Evolutionary conservation across 2,888 invertebrate genomes (phyloP).

Genomic region (Neoaliturus tenellus): DNA sequence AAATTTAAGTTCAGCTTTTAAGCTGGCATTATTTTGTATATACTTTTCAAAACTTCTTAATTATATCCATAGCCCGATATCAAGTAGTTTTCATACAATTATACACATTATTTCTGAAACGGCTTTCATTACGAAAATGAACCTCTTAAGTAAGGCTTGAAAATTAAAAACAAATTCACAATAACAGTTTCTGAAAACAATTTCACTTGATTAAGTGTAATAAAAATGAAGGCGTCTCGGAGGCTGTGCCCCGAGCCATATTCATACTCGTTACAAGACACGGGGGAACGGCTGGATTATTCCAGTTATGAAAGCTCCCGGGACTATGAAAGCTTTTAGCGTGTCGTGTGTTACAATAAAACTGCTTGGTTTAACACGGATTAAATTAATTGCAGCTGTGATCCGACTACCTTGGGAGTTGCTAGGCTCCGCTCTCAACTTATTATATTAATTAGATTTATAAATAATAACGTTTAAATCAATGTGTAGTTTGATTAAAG

Average conservation of each 20-base stretch:
- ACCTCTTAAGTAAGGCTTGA: no score
- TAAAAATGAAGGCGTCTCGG: neutral
- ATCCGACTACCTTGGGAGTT: neutral
- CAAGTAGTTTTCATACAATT: no score
- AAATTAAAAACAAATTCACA: no score
- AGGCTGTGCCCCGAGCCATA: constrained; percentile 7
- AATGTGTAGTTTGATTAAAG: no score
- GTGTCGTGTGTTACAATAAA: constrained; percentile 26
- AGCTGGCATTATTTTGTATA: no score
- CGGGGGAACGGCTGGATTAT: constrained; percentile 3
- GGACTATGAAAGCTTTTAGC: constrained; percentile 24
- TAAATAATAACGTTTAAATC: neutral
- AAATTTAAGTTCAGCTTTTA: no score
- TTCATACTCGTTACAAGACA: constrained; percentile 28
- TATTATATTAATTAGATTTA: neutral
- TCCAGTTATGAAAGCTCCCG: neutral
- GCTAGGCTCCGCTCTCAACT: neutral
- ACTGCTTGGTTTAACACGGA: constrained; percentile 19
- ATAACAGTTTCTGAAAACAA: no score
- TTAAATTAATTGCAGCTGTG: constrained; percentile 23
- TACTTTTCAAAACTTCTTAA: no score
- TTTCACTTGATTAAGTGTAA: neutral
- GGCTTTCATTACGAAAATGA: no score
- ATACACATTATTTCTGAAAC: no score
- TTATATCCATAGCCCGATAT: no score